phyloP scores from a whole-genome alignment of 2,797 vertebrate genomes.

The Taenioides sp. region DNA sequence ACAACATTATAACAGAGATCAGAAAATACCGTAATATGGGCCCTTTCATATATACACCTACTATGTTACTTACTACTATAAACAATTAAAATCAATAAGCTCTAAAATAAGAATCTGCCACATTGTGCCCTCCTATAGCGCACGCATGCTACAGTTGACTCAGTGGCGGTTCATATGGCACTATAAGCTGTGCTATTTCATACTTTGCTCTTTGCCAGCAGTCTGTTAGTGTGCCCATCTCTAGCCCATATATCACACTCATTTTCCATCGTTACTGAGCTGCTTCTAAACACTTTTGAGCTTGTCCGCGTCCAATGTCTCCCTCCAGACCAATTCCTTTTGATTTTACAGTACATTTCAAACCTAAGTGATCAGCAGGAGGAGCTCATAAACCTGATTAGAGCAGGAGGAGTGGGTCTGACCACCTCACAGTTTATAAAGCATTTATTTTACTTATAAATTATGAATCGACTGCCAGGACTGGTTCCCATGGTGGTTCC shows the following conservation, averaged over 20 bases:
- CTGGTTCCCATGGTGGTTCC: neutral
- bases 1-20: too few relatives aligned
- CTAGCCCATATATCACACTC: neutral
- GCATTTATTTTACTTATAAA: slow-evolving; percentile 9
- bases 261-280: neutral
- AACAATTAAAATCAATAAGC: too few relatives aligned
- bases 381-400: slow-evolving; percentile 28
- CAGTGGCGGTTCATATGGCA: slow-evolving; percentile 1
- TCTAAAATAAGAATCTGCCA: neutral
- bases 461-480: neutral
- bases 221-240: neutral
- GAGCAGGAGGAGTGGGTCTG: slow-evolving; percentile 16
- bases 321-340: slow-evolving; percentile 20
- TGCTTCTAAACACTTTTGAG: slow-evolving; percentile 9
- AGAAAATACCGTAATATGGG: too few relatives aligned
- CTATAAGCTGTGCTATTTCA: neutral
- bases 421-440: slow-evolving; percentile 10
- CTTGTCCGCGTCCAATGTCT: slow-evolving; percentile 11
- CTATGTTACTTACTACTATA: too few relatives aligned
- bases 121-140: neutral
- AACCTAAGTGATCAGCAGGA: slow-evolving; percentile 4
- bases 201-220: neutral
- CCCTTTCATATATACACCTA: too few relatives aligned
- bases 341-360: slow-evolving; percentile 23
- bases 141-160: neutral